Evolutionary conservation across 1,140 invertebrate genomes (phyloP).

Genomic region (Zaprionus nigranus): DNA sequence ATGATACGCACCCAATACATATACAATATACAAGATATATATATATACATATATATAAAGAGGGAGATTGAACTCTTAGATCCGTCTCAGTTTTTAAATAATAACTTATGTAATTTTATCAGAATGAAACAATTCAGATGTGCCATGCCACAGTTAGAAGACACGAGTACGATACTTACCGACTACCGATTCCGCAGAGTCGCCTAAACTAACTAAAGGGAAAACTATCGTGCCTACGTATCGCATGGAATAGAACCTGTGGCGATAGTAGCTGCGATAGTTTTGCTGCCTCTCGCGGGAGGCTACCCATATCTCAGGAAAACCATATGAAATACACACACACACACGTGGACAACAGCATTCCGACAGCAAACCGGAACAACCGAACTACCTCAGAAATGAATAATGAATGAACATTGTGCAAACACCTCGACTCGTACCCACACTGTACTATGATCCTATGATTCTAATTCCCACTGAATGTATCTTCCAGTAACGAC

Average conservation of each 20-base stretch:
- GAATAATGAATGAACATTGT: conserved; percentile 28
- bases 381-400: conserved; percentile 74
- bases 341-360: conserved; percentile 33
- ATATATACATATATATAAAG: not conserved
- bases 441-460: conserved; percentile 8
- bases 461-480: not conserved
- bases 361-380: conserved; percentile 43
- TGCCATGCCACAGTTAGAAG: conserved; percentile 68
- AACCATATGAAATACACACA: conserved; percentile 7
- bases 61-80: conserved; percentile 1
- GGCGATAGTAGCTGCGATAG: conserved; percentile 2
- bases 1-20: conserved; percentile 28
- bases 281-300: not conserved
- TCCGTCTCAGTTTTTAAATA: conserved; percentile 44
- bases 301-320: conserved; percentile 72
- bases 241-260: not conserved
- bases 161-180: conserved; percentile 9
- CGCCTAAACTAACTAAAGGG: not conserved
- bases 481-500: conserved; percentile 57
- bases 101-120: conserved; percentile 33
- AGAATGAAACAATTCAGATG: conserved; percentile 64
- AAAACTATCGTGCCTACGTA: conserved; percentile 5
- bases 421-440: conserved; percentile 33
- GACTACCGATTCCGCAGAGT: not conserved
- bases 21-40: not conserved